Evolutionary conservation across 2,888 invertebrate species (phyloP), one percentile per base, ranked within the genome.

Genomic region (Philaethria dido): DNA sequence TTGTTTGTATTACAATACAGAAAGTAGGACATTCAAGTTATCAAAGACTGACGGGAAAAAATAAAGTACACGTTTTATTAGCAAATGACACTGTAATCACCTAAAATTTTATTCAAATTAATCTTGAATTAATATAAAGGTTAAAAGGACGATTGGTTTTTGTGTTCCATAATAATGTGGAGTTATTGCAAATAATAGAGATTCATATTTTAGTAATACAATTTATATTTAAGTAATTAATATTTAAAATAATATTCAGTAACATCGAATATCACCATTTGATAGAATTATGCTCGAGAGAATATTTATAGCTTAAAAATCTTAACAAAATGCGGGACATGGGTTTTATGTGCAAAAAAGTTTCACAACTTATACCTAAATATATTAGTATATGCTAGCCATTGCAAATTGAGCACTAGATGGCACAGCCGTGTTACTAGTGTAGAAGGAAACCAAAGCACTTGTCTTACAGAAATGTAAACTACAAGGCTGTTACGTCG

Each of bases 31-130:
- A 33, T 36, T 47, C 11, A 13, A 57, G 16, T 64, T 36, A 47
- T 57, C 44, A 54, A 55, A 33, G 33, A 36, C 25, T 45, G 42
- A 13, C 25, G 16, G 20, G 20, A 52, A 55, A 61, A 66, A 63
- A 63, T 57, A 63, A 22, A 63, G 50, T 33, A 52, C 39, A 67
- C 59, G 59, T 62, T 62, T 57, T 57, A 44, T 67, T 62, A 44
- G 14, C 62, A 62, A 67, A 67, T 42, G 29, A n/a, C 25, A 20
- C n/a, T n/a, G 16, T 36, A 64, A 55, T 14, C 16, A 9, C 18
- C 25, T 52, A 14, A 36, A 18, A n/a, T 44, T 33, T 45, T 54
- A 63, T 63, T 55, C 20, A 33, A 39, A 33, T 39, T 39, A 45
- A 57, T 48, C 39, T 55, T 8, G 18, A 55, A 39, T 36, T 14